Evolutionary conservation across 2,113 vertebrate genomes (phyloP), one percentile per base, ranked within the genome.

Genomic region (Theropithecus gelada): DNA sequence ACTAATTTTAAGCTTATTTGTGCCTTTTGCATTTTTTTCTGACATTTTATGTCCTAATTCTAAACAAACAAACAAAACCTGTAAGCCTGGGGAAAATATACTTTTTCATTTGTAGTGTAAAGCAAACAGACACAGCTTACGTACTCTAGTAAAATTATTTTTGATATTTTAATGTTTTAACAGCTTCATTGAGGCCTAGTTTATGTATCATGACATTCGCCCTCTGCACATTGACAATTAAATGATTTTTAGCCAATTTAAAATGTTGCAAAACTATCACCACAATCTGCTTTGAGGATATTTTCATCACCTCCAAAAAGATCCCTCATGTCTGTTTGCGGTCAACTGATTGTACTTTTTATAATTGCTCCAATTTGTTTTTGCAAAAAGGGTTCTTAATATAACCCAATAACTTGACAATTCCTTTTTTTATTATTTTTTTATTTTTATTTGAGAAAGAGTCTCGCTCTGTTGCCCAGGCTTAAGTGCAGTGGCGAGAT

Each of bases 101-200:
- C 12, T 48, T n/a, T 64, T 95, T 87, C 1, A 35, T 45, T 91
- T 88, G n/a, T 66, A 96, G n/a, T 85, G 9, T n/a, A 50, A 96
- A 55, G 43, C 78, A n/a, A 32, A 82, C 57, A 59, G 68, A 73
- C 8, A 25, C 2, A 72, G 9, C 20, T 82, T 85, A 40, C 68
- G 6, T 8, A 84, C 35, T n/a, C 2, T 1, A 13, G 72, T 78
- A 81, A 52, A 96, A 78, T 81, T 57, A 38, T 30, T 88, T 79
- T 70, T 61, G 5, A 35, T 40, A 80, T n/a, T 94, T 80, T 66
- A 55, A 82, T 45, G 30, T 87, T 83, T 78, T 22, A 93, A 66
- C 20, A 73, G 8, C 10, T 93, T 95, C 89, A 91, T 27, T 72
- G 48, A 93, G 23, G 25, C 4, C 30, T 5, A 40, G 61, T 70